Percentiles rank a stretch among this genome's conserved stretches.
Evolutionary conservation across 2,113 vertebrate species (phyloP).

Genomic region (Mustela lutreola): DNA sequence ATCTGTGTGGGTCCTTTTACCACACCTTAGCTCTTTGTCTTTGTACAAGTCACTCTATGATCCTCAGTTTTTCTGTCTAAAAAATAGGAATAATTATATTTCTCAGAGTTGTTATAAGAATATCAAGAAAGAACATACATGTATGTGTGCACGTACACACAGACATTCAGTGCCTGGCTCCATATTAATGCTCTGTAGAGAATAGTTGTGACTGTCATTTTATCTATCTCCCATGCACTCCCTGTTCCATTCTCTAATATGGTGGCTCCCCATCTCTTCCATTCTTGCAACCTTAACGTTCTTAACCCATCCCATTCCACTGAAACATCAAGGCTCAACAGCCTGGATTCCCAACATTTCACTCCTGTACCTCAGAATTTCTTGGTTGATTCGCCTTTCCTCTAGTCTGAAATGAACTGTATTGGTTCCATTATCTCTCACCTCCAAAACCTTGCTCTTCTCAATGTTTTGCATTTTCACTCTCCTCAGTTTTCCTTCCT

Average conservation of each 20-base stretch:
- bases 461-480: background rate
- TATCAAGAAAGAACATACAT: background rate
- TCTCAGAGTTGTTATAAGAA: background rate
- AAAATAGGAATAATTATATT: background rate
- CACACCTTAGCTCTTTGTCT: background rate
- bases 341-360: background rate
- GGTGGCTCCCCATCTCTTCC: background rate
- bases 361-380: background rate
- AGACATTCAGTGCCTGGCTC: background rate
- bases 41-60: background rate
- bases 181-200: background rate
- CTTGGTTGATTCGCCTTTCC: background rate
- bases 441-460: background rate
- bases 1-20: background rate
- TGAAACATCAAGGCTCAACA: background rate
- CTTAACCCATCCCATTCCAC: background rate
- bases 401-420: background rate
- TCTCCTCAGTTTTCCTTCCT: background rate
- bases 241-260: background rate
- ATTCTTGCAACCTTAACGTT: background rate
- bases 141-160: background rate
- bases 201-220: background rate
- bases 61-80: background rate
- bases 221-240: background rate
- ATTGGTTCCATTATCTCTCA: background rate